phyloP scores from a whole-genome alignment of 2,888 invertebrate species.

The Xylota sylvarum region DNA sequence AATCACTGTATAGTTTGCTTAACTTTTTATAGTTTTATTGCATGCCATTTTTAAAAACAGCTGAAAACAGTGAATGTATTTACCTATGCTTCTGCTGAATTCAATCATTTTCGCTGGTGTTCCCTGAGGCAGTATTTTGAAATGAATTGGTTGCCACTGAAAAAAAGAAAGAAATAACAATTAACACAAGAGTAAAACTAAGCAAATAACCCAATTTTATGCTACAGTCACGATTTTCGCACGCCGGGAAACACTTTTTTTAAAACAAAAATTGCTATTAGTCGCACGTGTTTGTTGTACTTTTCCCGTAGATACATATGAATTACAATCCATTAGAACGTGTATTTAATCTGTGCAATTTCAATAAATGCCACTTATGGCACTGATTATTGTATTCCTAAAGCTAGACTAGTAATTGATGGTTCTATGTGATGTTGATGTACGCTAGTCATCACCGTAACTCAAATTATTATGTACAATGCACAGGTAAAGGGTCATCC shows the following conservation, averaged over 20 bases:
- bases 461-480: too few species aligned
- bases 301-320: neutral
- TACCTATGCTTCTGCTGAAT: slow-evolving; percentile 2
- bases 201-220: slow-evolving; percentile 19
- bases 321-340: neutral
- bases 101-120: neutral
- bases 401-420: too few species aligned
- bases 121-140: slow-evolving; percentile 1
- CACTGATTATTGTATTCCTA: too few species aligned
- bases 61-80: slow-evolving; percentile 8
- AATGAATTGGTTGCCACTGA: slow-evolving; percentile 11
- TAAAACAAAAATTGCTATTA: neutral
- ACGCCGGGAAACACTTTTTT: neutral
- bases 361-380: too few species aligned
- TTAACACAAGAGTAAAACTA: neutral
- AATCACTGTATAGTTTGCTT: neutral
- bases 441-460: too few species aligned
- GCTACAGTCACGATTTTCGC: slow-evolving; percentile 22
- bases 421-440: too few species aligned
- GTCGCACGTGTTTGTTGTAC: slow-evolving; percentile 4
- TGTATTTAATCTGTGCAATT: too few species aligned
- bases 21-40: neutral
- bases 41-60: slow-evolving; percentile 6
- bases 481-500: too few species aligned
- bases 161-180: neutral